Conservation (phyloP, 2,888 invertebrate genomes). For the Cynaeus angustus region DNA sequence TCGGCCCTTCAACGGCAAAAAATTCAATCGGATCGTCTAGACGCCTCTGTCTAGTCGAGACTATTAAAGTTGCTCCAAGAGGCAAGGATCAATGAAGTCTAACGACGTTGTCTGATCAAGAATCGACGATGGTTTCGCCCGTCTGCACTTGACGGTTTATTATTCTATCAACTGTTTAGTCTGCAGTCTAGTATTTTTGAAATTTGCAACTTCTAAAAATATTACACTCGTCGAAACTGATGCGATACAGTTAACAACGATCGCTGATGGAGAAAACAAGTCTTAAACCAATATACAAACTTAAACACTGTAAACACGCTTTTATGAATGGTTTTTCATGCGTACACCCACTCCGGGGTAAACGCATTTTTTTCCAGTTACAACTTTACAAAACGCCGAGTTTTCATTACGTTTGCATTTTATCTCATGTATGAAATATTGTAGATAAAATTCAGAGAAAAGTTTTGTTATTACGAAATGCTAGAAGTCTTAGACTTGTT, state of each 20-base stretch:
- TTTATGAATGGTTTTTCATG: slow-evolving; percentile 48
- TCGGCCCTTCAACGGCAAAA: slow-evolving; percentile 8
- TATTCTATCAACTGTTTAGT: slow-evolving; percentile 60
- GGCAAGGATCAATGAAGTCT: slow-evolving; percentile 38
- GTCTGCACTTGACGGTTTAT: slow-evolving; percentile 53
- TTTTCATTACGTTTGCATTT: neutral
- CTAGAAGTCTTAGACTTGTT: too few relatives aligned
- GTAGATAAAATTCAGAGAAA: neutral
- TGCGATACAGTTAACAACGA: slow-evolving; percentile 48
- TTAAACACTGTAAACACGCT: slow-evolving; percentile 38
- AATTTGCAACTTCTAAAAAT: slow-evolving; percentile 59
- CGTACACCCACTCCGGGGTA: slow-evolving; percentile 7
- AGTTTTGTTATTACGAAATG: neutral
- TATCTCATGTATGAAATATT: too few relatives aligned
- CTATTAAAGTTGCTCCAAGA: slow-evolving; percentile 33
- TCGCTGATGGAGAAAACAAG: slow-evolving; percentile 40
- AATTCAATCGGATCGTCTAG: slow-evolving; percentile 37
- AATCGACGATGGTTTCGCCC: slow-evolving; percentile 24
- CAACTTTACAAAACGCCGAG: neutral
- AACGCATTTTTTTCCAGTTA: slow-evolving; percentile 8
- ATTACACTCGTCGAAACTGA: slow-evolving; percentile 46
- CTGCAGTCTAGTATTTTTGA: slow-evolving; percentile 56
- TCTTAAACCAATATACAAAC: slow-evolving; percentile 39
- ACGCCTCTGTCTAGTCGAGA: slow-evolving; percentile 43
- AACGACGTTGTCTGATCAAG: slow-evolving; percentile 41